Conservation (phyloP, 1,140 invertebrate genomes). For the Nymphalis io region DNA sequence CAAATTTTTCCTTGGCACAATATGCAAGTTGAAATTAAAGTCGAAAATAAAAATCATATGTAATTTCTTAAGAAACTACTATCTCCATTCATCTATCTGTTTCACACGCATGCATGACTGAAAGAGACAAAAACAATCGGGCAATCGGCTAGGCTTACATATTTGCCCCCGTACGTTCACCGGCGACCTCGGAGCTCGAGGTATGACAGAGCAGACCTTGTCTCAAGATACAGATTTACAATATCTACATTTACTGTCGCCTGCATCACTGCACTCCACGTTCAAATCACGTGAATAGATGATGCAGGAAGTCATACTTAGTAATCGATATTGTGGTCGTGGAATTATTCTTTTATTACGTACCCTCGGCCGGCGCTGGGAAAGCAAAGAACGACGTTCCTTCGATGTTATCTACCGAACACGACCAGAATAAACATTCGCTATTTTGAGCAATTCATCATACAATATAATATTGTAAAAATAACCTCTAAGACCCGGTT, state of each 20-base stretch:
- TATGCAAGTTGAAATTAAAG: conserved; percentile 14
- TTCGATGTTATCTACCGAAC: not conserved
- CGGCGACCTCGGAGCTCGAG: conserved; percentile 58
- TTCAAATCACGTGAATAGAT: conserved; percentile 37
- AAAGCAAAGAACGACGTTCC: not conserved
- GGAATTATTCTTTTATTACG: not conserved
- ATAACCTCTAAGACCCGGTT: not conserved
- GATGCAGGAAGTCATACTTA: conserved; percentile 38
- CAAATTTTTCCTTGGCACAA: conserved; percentile 1
- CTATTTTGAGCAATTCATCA: too few relatives aligned
- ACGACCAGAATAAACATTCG: not conserved
- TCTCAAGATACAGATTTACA: conserved; percentile 52
- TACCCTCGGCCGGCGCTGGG: not conserved
- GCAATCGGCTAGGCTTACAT: conserved; percentile 59
- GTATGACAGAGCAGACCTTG: conserved; percentile 63
- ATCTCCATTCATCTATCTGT: conserved; percentile 28
- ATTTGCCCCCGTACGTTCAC: conserved; percentile 68
- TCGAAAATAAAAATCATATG: conserved; percentile 29
- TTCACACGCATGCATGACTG: conserved; percentile 42
- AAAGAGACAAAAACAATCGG: conserved; percentile 55
- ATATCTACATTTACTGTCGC: conserved; percentile 43
- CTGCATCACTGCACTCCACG: conserved; percentile 29
- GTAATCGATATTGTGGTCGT: not conserved
- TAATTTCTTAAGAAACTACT: conserved; percentile 36
- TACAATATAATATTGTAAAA: too few relatives aligned